phyloP scores from a whole-genome alignment of 2,113 vertebrate genomes.

The Mellivora capensis region DNA sequence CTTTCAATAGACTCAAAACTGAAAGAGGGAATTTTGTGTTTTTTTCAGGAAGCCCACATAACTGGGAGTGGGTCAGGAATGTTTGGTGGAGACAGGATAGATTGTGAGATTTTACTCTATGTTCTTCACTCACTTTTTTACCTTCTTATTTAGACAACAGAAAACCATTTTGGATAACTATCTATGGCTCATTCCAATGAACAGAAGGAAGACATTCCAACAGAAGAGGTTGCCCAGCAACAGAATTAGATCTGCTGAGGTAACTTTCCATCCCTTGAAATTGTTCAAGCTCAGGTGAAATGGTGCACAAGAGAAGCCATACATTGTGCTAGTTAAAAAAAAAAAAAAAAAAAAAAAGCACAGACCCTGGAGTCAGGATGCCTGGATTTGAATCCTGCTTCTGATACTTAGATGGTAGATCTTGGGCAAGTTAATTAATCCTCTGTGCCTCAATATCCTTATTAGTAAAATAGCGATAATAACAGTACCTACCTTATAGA shows the following conservation, averaged over 20 bases:
- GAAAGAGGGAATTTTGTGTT: background rate
- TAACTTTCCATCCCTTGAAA: background rate
- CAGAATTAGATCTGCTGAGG: background rate
- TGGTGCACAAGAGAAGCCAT: background rate
- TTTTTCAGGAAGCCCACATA: constrained; percentile 50
- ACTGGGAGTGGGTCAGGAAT: background rate
- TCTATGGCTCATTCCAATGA: background rate
- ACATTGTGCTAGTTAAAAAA: background rate
- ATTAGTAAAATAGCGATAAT: constrained; percentile 27
- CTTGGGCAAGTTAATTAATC: background rate
- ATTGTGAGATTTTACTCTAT: background rate
- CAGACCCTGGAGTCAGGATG: background rate
- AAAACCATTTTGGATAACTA: background rate
- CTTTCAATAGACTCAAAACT: constrained; percentile 38
- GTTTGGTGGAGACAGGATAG: background rate
- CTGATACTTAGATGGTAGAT: background rate
- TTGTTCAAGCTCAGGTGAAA: background rate
- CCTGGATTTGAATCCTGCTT: background rate
- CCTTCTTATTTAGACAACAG: constrained; percentile 3
- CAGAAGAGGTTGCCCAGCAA: background rate
- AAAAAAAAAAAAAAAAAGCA: background rate
- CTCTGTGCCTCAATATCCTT: background rate
- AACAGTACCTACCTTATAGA: background rate
- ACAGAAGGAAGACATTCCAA: background rate
- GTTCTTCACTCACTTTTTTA: background rate